A percentile compares a stretch with the other conserved stretches of the same genome.
phyloP scores from a whole-genome alignment of 1,140 invertebrate genomes.

The Heliconius melpomene region DNA sequence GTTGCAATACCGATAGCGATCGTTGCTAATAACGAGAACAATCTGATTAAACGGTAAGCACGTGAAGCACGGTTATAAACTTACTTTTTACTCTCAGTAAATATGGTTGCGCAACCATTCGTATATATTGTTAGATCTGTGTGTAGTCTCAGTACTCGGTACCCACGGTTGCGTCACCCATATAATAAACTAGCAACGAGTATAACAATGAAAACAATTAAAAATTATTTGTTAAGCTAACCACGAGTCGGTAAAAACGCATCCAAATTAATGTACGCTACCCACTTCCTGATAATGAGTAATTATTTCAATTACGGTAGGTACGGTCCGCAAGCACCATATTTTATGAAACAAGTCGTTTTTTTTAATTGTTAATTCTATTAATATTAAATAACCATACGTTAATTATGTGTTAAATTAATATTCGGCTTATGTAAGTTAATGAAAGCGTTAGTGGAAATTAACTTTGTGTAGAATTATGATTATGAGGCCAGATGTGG shows the following conservation, averaged over 20 bases:
- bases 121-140: constrained; percentile 54
- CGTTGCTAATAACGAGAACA: constrained; percentile 53
- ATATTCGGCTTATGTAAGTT: constrained; percentile 28
- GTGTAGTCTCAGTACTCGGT: constrained; percentile 22
- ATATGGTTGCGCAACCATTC: constrained; percentile 60
- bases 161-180: constrained; percentile 63
- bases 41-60: constrained; percentile 52
- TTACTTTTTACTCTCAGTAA: constrained; percentile 49
- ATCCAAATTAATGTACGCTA: constrained; percentile 69
- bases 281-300: constrained; percentile 74
- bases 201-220: constrained; percentile 57
- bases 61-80: constrained; percentile 50
- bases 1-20: constrained; percentile 40
- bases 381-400: constrained; percentile 33
- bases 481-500: background rate
- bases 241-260: constrained; percentile 58
- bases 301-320: constrained; percentile 75
- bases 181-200: constrained; percentile 55
- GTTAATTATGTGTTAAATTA: constrained; percentile 28
- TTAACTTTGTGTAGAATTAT: background rate
- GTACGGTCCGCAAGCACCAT: constrained; percentile 58
- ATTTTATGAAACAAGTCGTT: constrained; percentile 26
- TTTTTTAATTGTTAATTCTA: constrained; percentile 35
- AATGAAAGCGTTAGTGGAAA: constrained; percentile 2
- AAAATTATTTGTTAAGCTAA: constrained; percentile 72